Conservation (phyloP, 2,113 vertebrate genomes). For the Cinclus cinclus region DNA sequence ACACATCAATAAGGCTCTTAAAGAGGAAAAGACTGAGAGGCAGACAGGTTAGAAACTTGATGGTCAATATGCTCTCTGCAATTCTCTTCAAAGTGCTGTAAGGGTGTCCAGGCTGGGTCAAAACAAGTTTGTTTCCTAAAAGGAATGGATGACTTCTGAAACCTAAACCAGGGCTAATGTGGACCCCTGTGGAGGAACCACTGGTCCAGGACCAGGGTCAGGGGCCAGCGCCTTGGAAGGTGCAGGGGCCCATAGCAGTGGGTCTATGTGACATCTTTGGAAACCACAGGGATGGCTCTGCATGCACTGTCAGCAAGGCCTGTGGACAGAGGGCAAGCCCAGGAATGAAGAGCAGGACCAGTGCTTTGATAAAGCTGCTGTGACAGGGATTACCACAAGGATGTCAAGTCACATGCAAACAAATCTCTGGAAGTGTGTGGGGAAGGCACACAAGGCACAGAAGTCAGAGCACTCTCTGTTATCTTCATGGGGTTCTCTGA, state of each 20-base stretch:
- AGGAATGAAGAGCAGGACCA: neutral
- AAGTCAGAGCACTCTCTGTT: neutral
- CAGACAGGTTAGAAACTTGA: neutral
- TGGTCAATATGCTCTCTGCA: neutral
- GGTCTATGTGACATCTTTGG: neutral
- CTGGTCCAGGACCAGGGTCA: neutral
- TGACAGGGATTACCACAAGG: neutral
- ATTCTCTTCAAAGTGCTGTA: neutral
- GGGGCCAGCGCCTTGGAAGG: neutral
- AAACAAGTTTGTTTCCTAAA: neutral
- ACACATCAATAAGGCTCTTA: neutral
- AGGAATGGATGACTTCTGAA: neutral
- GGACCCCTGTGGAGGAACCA: neutral
- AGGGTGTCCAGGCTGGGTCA: neutral
- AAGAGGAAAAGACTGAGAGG: neutral
- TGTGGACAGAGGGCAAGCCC: neutral
- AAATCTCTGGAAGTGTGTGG: neutral
- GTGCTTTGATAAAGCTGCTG: neutral
- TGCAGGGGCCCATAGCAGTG: neutral
- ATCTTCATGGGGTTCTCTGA: neutral
- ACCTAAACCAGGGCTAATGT: neutral
- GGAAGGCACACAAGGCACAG: neutral
- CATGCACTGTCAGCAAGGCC: neutral
- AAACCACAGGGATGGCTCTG: neutral
- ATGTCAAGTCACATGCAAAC: neutral